These are phyloP conservation scores for Chaetura pelagica DNA, from an alignment of 2,113 vertebrate genomes.

Conservation along the genomic window DNA sequence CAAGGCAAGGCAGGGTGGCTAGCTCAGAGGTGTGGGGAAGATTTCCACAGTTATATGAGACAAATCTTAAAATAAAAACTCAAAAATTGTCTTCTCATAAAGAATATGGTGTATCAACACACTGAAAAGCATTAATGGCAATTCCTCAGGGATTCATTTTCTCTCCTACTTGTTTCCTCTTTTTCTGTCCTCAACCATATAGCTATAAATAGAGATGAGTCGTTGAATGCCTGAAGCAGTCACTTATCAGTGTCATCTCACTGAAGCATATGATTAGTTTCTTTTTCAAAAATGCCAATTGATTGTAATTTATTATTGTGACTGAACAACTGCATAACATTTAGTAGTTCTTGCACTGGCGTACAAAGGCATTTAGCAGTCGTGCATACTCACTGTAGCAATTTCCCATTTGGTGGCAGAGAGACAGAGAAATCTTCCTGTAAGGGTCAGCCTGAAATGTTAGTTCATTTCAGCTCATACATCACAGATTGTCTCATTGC, in stretches of 20 bases:
- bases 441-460: not conserved
- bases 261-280: slow-evolving; percentile 8
- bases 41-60: not conserved
- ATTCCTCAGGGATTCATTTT: not conserved
- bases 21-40: not conserved
- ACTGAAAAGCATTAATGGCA: not conserved
- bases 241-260: not conserved
- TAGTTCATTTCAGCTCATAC: not conserved
- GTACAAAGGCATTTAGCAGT: not conserved
- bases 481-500: not conserved
- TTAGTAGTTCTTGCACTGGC: not conserved
- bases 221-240: not conserved
- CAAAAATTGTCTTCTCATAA: not conserved
- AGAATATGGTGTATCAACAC: not conserved
- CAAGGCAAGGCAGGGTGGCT: not conserved
- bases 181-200: not conserved
- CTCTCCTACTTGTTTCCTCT: not conserved
- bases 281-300: not conserved
- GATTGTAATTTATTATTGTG: not conserved
- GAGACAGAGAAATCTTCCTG: not conserved
- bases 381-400: not conserved
- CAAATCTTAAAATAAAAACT: not conserved
- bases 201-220: slow-evolving; percentile 31
- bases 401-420: not conserved
- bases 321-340: not conserved